Evolutionary conservation across 2,797 vertebrate genomes (phyloP), one percentile per base, ranked within the genome.

Genomic region (Bovichtus diacanthus): DNA sequence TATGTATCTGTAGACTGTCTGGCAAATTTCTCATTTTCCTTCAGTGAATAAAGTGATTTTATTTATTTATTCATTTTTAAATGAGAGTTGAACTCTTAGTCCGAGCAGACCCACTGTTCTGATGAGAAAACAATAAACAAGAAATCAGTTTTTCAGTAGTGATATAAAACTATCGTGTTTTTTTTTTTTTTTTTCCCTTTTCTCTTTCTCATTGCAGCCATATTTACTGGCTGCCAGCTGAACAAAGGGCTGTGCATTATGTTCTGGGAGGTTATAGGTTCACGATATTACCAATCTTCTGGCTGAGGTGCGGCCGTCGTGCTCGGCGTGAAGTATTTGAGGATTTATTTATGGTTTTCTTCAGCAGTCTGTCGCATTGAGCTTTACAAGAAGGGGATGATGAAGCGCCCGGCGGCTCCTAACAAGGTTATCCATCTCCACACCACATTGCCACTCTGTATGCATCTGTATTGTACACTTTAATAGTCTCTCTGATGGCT

Each of bases 261-360:
- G 11, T 31, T 61, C 12, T 27, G 15, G 9, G 58, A 76, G 36
- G 60, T 53, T 62, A 53, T 64, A 31, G 34, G 27, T 29, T 56
- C 19, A n/a, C 64, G 12, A 5, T 66, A 70, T 38, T 47, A 39
- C 23, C 43, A 39, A 23, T 76, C 38, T 70, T 38, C 54, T 36
- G 54, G 2, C 49, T 58, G 15, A 53, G n/a, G 29, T 56, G 23
- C 56, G 49, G n/a, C 5, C 63, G 51, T 38, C 63, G 51, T 38
- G n/a, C 18, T 70, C 1, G 31, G 7, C 65, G 39, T 34, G n/a
- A 43, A 13, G n/a, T 74, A 51, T 74, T 54, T 67, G 51, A 54
- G 18, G 38, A 56, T 66, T 66, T 60, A 65, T 82, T 76, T 68
- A 49, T 43, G 39, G 55, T 4, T 54, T 54, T 64, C 54, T 70